Conservation (phyloP, 2,888 invertebrate genomes). For the Acholoe squamosa region DNA sequence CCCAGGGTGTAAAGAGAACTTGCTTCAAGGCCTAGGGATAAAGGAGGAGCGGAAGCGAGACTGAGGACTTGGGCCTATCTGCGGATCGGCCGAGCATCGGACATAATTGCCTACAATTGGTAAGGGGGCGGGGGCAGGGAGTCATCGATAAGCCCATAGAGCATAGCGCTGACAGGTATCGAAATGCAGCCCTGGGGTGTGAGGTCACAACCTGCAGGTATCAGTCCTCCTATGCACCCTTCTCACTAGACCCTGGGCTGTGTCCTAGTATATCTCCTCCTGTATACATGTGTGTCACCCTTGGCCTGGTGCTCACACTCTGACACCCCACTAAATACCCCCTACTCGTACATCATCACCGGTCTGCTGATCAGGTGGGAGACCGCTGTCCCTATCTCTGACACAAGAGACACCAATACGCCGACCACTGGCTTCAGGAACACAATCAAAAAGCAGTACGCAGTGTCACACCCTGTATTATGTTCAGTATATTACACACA, state of each 20-base stretch:
- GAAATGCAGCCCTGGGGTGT: neutral
- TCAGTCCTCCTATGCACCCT: neutral
- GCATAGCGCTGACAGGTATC: constrained; percentile 54
- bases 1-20: no score
- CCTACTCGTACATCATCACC: neutral
- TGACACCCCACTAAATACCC: constrained; percentile 2
- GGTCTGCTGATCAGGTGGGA: no score
- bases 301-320: neutral
- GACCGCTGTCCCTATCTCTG: no score
- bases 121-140: neutral
- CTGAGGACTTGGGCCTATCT: neutral
- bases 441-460: no score
- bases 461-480: no score
- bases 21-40: neutral
- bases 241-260: neutral
- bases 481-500: no score
- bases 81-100: neutral
- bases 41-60: constrained; percentile 16
- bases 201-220: constrained; percentile 36
- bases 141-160: constrained; percentile 24
- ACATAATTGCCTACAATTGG: constrained; percentile 56
- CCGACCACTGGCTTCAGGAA: no score
- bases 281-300: neutral
- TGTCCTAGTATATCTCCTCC: no score
- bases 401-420: no score